Evolutionary conservation across 1,140 invertebrate species (phyloP), one percentile per base, ranked within the genome.

Genomic region (Metopolophium dirhodum): DNA sequence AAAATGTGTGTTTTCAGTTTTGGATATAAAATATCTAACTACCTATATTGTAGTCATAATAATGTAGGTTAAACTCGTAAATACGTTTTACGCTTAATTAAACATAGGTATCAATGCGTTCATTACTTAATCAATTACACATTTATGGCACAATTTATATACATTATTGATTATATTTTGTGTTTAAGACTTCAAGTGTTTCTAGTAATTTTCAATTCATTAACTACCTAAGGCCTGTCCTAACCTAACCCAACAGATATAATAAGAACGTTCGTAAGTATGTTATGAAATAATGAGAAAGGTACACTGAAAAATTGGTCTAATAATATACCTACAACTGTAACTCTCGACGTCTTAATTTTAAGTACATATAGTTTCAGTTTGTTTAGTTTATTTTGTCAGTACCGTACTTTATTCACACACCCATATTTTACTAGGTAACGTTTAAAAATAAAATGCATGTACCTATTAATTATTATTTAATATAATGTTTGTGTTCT

Each of bases 81-180:
- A 35, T 77, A 77, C 61, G 18, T 77, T n/a, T 77, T 77, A 77
- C n/a, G 14, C 61, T 35, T 35, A 20, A n/a, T n/a, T 35, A 77
- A 68, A 68, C 11, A 30, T 41, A 41, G 41, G 41, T 68, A 26
- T 61, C 2, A 61, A 61, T 30, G 26, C 30, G 1, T 68, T 9
- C 61, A 68, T n/a, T 30, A 14, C 30, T 68, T 68, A 68, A 68
- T 68, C 30, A 68, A 68, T 68, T 68, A 68, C 30, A n/a, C 6
- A 77, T 77, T n/a, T n/a, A 77, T n/a, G n/a, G 4, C 30, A 77
- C 30, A 77, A 14, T 77, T n/a, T 77, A n/a, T n/a, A 20, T 77
- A n/a, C n/a, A 77, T 77, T 20, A n/a, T 77, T 77, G 30, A 77
- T 77, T 77, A n/a, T 77, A n/a, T 77, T 77, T 77, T 77, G n/a